phyloP scores from a whole-genome alignment of 2,888 invertebrate species.

The Ochropleura plecta region DNA sequence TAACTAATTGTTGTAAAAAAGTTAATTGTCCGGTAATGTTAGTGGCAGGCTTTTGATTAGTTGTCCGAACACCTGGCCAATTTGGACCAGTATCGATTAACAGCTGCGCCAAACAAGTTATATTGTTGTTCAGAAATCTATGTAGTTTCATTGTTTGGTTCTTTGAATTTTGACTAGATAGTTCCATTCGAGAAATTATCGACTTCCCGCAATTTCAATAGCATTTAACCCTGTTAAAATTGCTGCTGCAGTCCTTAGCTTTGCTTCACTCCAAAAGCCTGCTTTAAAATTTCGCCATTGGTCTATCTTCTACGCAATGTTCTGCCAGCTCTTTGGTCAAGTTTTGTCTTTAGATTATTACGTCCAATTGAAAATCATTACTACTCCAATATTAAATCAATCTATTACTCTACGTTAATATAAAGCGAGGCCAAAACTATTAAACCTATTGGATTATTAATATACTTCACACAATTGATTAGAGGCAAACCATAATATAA shows the following conservation, averaged over 20 bases:
- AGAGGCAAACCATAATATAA: constrained; percentile 14
- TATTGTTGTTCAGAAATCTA: constrained; percentile 21
- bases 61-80: constrained; percentile 51
- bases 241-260: not conserved
- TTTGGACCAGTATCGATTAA: constrained; percentile 37
- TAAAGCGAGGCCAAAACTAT: constrained; percentile 1
- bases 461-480: constrained; percentile 24
- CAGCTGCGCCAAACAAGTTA: constrained; percentile 29
- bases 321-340: not conserved
- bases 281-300: no score
- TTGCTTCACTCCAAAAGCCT: not conserved
- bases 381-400: constrained; percentile 2
- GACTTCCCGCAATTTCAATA: not conserved
- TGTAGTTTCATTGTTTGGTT: constrained; percentile 42
- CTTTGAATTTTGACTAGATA: constrained; percentile 28
- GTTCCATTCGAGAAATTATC: not conserved
- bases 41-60: constrained; percentile 21
- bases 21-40: constrained; percentile 42
- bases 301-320: not conserved
- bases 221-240: not conserved
- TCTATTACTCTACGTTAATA: constrained; percentile 12
- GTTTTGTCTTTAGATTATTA: not conserved
- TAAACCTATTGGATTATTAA: constrained; percentile 31
- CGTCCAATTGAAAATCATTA: constrained; percentile 18
- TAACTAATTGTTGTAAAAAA: constrained; percentile 55